Evolutionary conservation across 2,113 vertebrate genomes (phyloP).

Genomic region (Vanacampus margaritifer): DNA sequence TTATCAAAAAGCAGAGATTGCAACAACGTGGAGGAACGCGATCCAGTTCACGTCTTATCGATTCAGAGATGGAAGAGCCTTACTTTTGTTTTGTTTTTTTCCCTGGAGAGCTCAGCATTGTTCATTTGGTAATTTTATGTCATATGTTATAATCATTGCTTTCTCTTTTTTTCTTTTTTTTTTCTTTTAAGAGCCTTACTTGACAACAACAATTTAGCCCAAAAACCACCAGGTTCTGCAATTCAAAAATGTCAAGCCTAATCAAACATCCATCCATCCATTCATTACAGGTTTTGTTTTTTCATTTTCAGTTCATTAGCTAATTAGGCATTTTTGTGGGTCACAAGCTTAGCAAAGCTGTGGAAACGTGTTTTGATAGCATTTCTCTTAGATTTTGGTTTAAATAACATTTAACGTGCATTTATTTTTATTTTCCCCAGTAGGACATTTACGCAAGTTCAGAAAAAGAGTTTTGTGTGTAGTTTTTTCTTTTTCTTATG

Average conservation of each 20-base stretch:
- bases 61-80: background rate
- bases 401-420: background rate
- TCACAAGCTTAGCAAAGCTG: background rate
- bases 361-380: background rate
- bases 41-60: background rate
- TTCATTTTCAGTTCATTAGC: background rate
- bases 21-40: background rate
- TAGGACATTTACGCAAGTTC: too few relatives aligned
- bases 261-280: too few relatives aligned
- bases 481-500: too few relatives aligned
- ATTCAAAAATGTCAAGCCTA: background rate
- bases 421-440: too few relatives aligned
- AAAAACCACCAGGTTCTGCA: background rate
- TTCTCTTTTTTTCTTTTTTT: too few relatives aligned
- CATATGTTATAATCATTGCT: too few relatives aligned
- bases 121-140: too few relatives aligned
- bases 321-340: background rate
- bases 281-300: too few relatives aligned
- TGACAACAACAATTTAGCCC: background rate
- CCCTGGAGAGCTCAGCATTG: too few relatives aligned
- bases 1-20: background rate
- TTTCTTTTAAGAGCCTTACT: background rate
- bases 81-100: too few relatives aligned
- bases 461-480: too few relatives aligned
- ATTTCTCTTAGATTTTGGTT: background rate